Evolutionary conservation across 2,888 invertebrate species (phyloP), one percentile per base, ranked within the genome.

Genomic region (Thymelicus acteon): DNA sequence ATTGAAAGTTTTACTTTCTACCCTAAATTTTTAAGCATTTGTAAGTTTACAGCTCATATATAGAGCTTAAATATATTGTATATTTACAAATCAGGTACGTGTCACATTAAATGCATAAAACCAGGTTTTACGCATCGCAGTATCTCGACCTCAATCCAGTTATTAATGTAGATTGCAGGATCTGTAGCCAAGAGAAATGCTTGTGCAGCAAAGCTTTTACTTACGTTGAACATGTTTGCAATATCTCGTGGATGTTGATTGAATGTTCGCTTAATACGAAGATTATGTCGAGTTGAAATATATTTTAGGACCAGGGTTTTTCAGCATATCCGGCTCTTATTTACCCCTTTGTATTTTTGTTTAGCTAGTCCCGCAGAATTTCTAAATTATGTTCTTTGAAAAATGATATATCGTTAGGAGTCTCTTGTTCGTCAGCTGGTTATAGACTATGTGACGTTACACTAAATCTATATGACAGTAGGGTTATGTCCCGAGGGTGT

Each of bases 91-190:
- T 39, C 13, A 44, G 31, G 54, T 54, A 44, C 13, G 12, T 44
- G 70, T 63, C 70, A 63, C 58, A 69, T 69, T 63, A 63, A 63
- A 63, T 12, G 62, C 48, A 63, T 69, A 63, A 62, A 57, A 58
- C n/a, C 47, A 24, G 64, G 63, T 70, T 60, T 64, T 64, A 64
- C 40, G 40, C 48, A 37, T 58, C 39, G 13, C 52, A 31, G 48
- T 19, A 58, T 48, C 24, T 69, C 39, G 63, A 24, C 54, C 62
- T 58, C 63, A 69, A 63, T 69, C 63, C 69, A 40, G 63, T 69
- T 69, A 63, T 69, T 63, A 58, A 69, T 69, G 69, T 58, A 69
- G 63, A 69, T 69, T 63, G 63, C 63, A 69, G 69, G 69, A 69
- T 69, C 48, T 63, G 48, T 67, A 52, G 19, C 44, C 54, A 58